Evolutionary conservation across 2,797 vertebrate genomes (phyloP), one percentile per base, ranked within the genome.

Genomic region (Propithecus perrieri): DNA sequence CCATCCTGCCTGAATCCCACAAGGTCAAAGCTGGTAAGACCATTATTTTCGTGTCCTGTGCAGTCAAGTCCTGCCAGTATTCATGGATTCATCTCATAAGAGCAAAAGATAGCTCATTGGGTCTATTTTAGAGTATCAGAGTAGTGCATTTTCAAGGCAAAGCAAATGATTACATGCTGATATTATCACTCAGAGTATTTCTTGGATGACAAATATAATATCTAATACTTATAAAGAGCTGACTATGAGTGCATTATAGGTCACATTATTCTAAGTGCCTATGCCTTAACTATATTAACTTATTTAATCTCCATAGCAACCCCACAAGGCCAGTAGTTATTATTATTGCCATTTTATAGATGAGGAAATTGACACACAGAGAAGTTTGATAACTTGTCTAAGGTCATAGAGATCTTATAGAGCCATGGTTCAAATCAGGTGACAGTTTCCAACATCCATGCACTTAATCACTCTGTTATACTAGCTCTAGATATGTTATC

Each of bases 61-160:
- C 43, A 76, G 33, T 92, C 28, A 76, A 26, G 30, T 22, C 67
- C 46, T 83, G 33, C 4, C 48, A 7, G 85, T 61, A 74, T 71
- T 89, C 41, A 89, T 38, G 48, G 7, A 30, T 79, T 67, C 11
- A 85, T 43, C n/a, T 26, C n/a, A 17, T 38, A 38, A 53, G 38
- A n/a, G 33, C 15, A 85, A 89, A 89, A 74, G 12, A 55, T 85
- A 20, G 11, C 74, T 71, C 33, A 53, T 3, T 87, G 48, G 14
- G 5, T 88, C 85, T 85, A 7, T 89, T 74, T 95, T 91, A 76
- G 53, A 85, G 22, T 81, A 28, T 86, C n/a, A 85, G 22, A 81
- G 17, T 59, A 35, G 28, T 90, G 3, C 2, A 7, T 35, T 78
- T 94, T 61, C 71, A 94, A 88, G 41, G 20, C 12, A 91, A 91